Conservation (phyloP, 2,797 vertebrate genomes). For the Typhlichthys eigenmanni region DNA sequence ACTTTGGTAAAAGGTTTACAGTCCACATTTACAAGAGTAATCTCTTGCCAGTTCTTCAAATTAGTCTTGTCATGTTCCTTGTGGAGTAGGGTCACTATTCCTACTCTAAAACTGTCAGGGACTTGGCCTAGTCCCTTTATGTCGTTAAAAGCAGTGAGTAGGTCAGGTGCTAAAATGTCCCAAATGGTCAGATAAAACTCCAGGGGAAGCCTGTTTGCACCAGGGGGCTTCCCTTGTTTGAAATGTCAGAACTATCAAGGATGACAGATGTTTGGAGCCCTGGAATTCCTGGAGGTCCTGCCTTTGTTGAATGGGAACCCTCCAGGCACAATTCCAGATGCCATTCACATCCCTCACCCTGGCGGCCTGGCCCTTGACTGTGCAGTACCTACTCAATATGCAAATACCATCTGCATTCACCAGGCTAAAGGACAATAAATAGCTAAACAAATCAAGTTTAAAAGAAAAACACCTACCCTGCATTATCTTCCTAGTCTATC, state of each 20-base stretch:
- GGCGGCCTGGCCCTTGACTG: background rate
- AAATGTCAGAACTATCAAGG: background rate
- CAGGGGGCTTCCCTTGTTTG: slow-evolving; percentile 14
- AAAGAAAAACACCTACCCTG: no score
- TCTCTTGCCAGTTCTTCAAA: slow-evolving; percentile 17
- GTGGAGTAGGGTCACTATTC: slow-evolving; percentile 8
- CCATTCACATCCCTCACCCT: slow-evolving; percentile 15
- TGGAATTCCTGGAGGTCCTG: no score
- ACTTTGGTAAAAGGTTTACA: slow-evolving; percentile 30
- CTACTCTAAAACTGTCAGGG: slow-evolving; percentile 22
- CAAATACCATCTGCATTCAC: background rate
- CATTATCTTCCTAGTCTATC: no score
- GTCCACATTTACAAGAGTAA: slow-evolving; percentile 17
- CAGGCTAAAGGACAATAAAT: background rate
- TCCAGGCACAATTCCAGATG: background rate
- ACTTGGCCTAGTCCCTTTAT: slow-evolving; percentile 3
- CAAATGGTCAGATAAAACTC: slow-evolving; percentile 33
- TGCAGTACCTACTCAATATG: slow-evolving; percentile 3
- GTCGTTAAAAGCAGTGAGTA: slow-evolving; percentile 24
- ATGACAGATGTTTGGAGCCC: no score
- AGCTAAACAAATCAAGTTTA: no score
- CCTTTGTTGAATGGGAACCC: no score
- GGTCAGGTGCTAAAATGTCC: slow-evolving; percentile 23
- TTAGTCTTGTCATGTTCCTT: slow-evolving; percentile 18
- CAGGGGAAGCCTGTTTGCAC: background rate